These are phyloP conservation scores for Creontiades dilutus DNA, from an alignment of 2,888 invertebrate genomes.

Conservation along the genomic window DNA sequence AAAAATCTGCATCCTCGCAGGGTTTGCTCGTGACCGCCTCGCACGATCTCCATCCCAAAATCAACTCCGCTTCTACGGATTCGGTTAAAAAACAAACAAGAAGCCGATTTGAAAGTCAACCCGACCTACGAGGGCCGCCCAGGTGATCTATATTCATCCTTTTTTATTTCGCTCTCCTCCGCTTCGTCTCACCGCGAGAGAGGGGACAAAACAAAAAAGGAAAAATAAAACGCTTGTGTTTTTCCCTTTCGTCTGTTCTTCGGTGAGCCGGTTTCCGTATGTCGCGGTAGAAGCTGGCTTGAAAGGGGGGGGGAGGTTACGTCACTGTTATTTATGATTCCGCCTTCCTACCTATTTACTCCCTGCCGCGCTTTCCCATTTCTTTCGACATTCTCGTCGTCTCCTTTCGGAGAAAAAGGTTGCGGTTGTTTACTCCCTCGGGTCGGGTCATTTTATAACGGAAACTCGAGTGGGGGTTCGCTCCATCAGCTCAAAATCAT, in stretches of 20 bases:
- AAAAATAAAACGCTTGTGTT: neutral
- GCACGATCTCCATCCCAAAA: neutral
- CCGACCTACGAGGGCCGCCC: slow-evolving; percentile 11
- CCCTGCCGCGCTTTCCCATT: slow-evolving; percentile 34
- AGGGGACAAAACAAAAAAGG: neutral
- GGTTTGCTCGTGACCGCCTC: neutral
- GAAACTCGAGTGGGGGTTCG: slow-evolving; percentile 1
- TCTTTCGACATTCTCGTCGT: slow-evolving; percentile 14
- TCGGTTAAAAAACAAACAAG: neutral
- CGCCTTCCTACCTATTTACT: slow-evolving; percentile 33
- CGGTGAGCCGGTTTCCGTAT: slow-evolving; percentile 1
- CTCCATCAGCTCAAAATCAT: neutral
- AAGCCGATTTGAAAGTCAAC: slow-evolving; percentile 1
- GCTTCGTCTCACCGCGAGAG: neutral
- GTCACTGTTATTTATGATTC: slow-evolving; percentile 40
- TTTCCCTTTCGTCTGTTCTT: slow-evolving; percentile 25
- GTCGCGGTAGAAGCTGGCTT: neutral
- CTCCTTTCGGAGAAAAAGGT: slow-evolving; percentile 5
- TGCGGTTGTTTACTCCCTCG: slow-evolving; percentile 12
- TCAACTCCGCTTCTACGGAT: neutral
- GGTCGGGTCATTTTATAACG: slow-evolving; percentile 12
- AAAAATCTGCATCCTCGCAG: too few relatives aligned
- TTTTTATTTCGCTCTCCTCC: neutral
- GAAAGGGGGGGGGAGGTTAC: neutral
- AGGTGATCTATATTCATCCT: slow-evolving; percentile 1